Percentiles rank a stretch among this genome's conserved stretches.
Evolutionary conservation across 2,888 invertebrate genomes (phyloP).

Genomic region (Drosophila setosimentum): DNA sequence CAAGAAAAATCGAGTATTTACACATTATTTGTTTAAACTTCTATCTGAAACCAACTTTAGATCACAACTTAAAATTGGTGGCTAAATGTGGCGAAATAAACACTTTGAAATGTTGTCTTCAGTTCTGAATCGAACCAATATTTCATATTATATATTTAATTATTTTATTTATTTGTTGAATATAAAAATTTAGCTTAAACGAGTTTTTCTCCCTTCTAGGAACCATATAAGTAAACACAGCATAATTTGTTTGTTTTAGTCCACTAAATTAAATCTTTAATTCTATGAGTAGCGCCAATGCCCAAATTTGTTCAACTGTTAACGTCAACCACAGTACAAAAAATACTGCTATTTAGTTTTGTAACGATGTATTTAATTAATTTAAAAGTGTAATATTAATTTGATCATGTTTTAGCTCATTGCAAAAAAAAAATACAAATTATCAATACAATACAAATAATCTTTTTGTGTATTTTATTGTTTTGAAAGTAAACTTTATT

Average conservation of each 20-base stretch:
- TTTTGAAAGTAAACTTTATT: neutral
- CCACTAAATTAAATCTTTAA: neutral
- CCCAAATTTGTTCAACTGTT: neutral
- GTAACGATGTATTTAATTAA: neutral
- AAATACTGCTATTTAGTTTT: neutral
- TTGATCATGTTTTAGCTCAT: neutral
- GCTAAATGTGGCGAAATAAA: neutral
- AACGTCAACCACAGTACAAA: neutral
- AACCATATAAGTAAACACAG: neutral
- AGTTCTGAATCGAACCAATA: too few species aligned
- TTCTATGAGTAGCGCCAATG: neutral
- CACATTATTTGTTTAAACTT: neutral
- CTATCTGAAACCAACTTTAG: neutral
- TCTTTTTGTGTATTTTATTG: neutral
- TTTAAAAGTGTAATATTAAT: too few species aligned
- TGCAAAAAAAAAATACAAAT: neutral
- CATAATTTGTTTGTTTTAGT: neutral
- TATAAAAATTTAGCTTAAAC: neutral
- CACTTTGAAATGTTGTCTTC: neutral
- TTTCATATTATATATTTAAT: too few species aligned
- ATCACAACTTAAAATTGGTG: neutral
- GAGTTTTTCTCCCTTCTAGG: neutral
- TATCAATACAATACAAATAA: neutral
- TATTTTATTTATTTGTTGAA: too few species aligned
- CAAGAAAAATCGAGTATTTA: neutral